Evolutionary conservation across 2,888 invertebrate genomes (phyloP).

Genomic region (Cosmopolites sordidus): DNA sequence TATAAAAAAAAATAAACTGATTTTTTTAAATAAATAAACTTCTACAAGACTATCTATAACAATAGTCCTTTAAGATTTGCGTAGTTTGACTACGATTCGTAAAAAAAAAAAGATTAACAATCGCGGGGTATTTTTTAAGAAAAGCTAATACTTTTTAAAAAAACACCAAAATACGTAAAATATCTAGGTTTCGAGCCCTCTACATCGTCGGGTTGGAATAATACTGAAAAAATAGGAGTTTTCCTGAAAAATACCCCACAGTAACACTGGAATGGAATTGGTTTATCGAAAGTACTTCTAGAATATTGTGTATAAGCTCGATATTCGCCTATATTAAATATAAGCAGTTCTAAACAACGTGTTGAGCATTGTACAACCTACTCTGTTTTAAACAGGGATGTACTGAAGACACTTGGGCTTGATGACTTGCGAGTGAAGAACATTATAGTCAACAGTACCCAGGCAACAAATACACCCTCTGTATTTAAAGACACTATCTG

Average conservation of each 20-base stretch:
- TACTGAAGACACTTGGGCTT: no score
- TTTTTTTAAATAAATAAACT: slow-evolving; percentile 21
- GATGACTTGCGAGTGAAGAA: no score
- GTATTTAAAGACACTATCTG: no score
- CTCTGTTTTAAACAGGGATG: not conserved
- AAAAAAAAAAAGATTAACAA: slow-evolving; percentile 14
- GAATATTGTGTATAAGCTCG: not conserved
- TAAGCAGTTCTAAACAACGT: slow-evolving; percentile 7
- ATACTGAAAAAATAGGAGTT: not conserved
- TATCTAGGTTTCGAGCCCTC: not conserved
- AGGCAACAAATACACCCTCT: no score
- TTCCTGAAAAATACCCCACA: not conserved
- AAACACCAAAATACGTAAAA: not conserved
- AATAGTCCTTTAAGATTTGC: slow-evolving; percentile 20
- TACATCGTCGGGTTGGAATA: not conserved
- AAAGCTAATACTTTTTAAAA: not conserved
- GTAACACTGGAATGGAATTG: slow-evolving; percentile 18
- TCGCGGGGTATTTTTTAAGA: slow-evolving; percentile 2
- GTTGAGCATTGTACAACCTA: slow-evolving; percentile 15
- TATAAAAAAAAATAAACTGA: no score
- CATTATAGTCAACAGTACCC: no score
- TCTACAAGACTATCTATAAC: slow-evolving; percentile 26
- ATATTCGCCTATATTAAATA: slow-evolving; percentile 10
- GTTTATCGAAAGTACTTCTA: slow-evolving; percentile 4
- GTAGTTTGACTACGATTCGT: slow-evolving; percentile 20